Conservation (phyloP, 2,113 vertebrate genomes). For the Progne subis region DNA sequence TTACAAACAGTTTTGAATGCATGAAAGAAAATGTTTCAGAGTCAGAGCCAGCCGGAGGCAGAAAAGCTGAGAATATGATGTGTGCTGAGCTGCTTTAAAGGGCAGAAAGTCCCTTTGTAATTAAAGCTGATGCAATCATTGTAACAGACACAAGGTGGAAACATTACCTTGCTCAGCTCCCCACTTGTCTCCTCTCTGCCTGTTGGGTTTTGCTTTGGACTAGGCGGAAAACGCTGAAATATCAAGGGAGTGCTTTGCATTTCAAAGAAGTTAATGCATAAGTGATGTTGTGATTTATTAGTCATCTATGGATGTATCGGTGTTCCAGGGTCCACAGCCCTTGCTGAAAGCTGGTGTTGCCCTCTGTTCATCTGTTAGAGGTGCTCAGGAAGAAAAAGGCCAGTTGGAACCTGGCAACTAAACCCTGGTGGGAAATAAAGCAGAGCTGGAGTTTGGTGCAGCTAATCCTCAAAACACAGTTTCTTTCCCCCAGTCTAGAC, state of each 20-base stretch:
- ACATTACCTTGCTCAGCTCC: neutral
- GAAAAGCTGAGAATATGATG: neutral
- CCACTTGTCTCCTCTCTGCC: neutral
- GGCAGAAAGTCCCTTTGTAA: constrained; percentile 47
- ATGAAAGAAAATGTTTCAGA: constrained; percentile 10
- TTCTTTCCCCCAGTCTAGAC: neutral
- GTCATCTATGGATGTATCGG: neutral
- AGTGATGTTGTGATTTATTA: constrained; percentile 8
- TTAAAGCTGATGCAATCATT: constrained; percentile 54
- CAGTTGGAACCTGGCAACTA: neutral
- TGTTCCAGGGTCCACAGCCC: neutral
- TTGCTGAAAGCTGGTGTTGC: rapidly evolving
- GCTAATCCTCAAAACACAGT: neutral
- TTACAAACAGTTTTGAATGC: constrained; percentile 55
- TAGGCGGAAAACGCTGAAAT: neutral
- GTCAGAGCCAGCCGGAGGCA: neutral
- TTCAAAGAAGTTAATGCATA: constrained; percentile 24
- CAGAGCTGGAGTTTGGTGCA: neutral
- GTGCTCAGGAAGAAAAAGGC: neutral
- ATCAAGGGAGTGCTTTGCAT: constrained; percentile 38
- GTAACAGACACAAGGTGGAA: constrained; percentile 53
- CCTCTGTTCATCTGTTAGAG: neutral
- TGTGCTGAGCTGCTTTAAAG: neutral
- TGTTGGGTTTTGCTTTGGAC: constrained; percentile 13
- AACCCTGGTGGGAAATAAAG: neutral